Base-by-base conservation (phyloP, 2,888 invertebrate species). In the Drosophila algonquin region DNA sequence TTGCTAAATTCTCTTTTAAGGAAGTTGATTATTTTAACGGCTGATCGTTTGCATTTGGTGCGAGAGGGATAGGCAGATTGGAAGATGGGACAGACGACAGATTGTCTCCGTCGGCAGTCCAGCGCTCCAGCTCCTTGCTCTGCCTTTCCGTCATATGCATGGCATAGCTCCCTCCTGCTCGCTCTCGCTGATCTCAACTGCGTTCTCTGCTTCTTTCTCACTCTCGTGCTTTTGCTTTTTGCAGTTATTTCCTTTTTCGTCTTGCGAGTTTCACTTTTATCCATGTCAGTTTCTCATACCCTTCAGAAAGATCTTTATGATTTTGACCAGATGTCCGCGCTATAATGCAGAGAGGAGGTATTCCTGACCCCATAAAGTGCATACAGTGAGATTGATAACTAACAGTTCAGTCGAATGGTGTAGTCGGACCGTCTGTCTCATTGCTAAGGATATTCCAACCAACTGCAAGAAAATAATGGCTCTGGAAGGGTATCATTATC, bases 211-310 rank as follows among this genome's bases (percentile, higher is more conserved):
- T 47, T 30, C 30, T 30, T 63, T 47, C 47, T 32, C 16, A n/a
- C n/a, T 35, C 14, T 40, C 47, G 18, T 50, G 7, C 46, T 32
- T 58, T 21, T 21, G 53, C 47, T 45, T 59, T 59, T 60, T 64
- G 65, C 40, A 14, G 67, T 64, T 84, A 67, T 78, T 80, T 77
- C 73, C 74, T 63, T 74, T 81, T 74, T 74, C 56, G 68, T 64
- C 27, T 1, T 27, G 9, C 27, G n/a, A 77, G 70, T 84, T 81
- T 81, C 80, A 84, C 81, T 79, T 81, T 84, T 84, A 79, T 81
- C 70, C 61, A 72, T 70, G 68, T 63, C 59, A 51, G 75, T 63
- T 67, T 64, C 58, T 27, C 63, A n/a, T n/a, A 40, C n/a, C 12
- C 40, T 40, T 40, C 14, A 6, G 2, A 40, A 40, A 40, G 2